Percentiles rank a stretch among this genome's conserved stretches.
These are phyloP conservation scores for Agrotis ipsilon DNA, from an alignment of 2,888 invertebrate species.

Conservation along the genomic window DNA sequence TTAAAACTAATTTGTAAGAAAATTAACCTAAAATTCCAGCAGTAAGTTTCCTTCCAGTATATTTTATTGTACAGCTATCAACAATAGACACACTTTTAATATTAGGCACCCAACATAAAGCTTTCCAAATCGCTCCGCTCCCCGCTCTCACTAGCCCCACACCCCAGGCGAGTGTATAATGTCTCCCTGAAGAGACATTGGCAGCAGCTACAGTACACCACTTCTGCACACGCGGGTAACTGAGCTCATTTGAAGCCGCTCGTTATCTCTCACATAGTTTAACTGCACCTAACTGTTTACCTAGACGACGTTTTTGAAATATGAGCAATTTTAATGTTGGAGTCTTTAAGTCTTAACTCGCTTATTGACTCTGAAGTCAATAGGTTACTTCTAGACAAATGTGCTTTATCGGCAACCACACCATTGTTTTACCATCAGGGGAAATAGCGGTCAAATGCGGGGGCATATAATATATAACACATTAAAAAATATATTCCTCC, in stretches of 20 bases:
- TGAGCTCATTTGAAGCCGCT: constrained; percentile 51
- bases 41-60: neutral
- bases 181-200: constrained; percentile 66
- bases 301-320: constrained; percentile 11
- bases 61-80: too few species aligned
- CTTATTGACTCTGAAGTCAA: too few species aligned
- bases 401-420: too few species aligned
- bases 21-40: too few species aligned
- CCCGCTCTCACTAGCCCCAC: constrained; percentile 33
- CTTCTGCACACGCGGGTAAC: constrained; percentile 49
- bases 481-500: too few species aligned
- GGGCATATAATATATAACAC: too few species aligned
- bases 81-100: too few species aligned
- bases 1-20: neutral
- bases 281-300: constrained; percentile 40
- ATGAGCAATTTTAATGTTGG: constrained; percentile 3
- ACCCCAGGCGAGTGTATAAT: constrained; percentile 55
- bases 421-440: too few species aligned
- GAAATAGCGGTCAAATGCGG: too few species aligned
- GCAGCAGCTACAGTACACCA: constrained; percentile 62
- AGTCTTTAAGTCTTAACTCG: too few species aligned
- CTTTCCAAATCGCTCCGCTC: neutral
- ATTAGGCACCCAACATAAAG: neutral
- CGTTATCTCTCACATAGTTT: constrained; percentile 42
- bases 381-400: too few species aligned